Evolutionary conservation across 1,140 invertebrate genomes (phyloP), one percentile per base, ranked within the genome.

Genomic region (Pseudomyrmex cubaensis): DNA sequence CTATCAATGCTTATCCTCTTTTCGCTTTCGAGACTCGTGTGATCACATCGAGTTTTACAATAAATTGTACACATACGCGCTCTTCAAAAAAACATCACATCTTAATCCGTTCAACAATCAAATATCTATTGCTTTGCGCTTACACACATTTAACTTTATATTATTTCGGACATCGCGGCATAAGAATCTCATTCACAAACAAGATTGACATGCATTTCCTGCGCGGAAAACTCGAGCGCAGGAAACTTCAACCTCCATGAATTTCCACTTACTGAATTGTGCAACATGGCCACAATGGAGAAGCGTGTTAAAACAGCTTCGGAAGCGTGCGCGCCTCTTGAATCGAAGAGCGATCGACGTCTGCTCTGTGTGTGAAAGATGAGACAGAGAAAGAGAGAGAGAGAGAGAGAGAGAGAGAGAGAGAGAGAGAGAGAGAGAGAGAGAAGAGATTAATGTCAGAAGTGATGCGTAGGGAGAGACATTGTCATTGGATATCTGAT

Each of bases 401-500:
- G 15, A 61, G n/a, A n/a, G n/a, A n/a, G n/a, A n/a, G n/a, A n/a
- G n/a, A n/a, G 56, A 13, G 70, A 59, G 7, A 73, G 57, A 70
- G 13, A 64, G 35, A 66, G 74, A 54, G 25, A 20, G 74, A 66
- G 25, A 56, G 63, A 54, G 52, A 48, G 63, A 59, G 54, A 56
- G 70, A 63, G 85, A 87, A 64, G 70, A 78, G 85, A 87, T 87
- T 90, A 87, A 90, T 85, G 75, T 61, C 48, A 57, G 59, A 63
- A 87, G 61, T 74, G 64, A 50, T 44, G 20, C 48, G 44, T 0
- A 46, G 74, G 48, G 46, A 54, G 66, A 86, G 84, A 83, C 76
- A 78, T 77, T 89, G 88, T 88, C 88, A 90, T 69, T 83, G 82
- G 82, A 90, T 87, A 87, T 87, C 70, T 44, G 66, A 77, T 17